Base-by-base conservation (phyloP, 1,140 invertebrate species). In the Lucilia sericata region DNA sequence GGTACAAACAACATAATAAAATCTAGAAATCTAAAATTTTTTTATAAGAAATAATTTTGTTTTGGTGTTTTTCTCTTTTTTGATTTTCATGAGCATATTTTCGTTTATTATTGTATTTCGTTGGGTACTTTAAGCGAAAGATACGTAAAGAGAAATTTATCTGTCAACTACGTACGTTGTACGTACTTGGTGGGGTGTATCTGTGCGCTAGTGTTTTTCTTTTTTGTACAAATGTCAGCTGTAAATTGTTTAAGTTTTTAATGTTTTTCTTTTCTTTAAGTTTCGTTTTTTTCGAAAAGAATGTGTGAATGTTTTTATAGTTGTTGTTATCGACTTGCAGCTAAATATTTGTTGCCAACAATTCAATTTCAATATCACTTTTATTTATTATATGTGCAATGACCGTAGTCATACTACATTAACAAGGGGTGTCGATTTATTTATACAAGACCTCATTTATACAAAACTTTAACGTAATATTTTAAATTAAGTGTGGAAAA, bases 361-460 rank as follows among this genome's bases (percentile, higher is more conserved):
- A 80, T 80, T 80, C 42, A 49, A 51, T 80, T 80, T 80, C 76
- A 80, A 80, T 80, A 80, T 80, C 76, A 80, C 76, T 80, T 80
- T 80, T 80, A 80, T 80, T 80, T 49, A 80, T 80, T 80, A 49
- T 49, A 25, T 70, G n/a, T 25, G 21, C 65, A 21, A 70, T 21
- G 21, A 70, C n/a, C 65, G 65, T 70, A 25, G n/a, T 25, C 19
- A 60, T 14, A n/a, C 13, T n/a, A 0, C 55, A 0, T 14, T 60
- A 7, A 60, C 55, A 60, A 60, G 55, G 55, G 55, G 13, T 5
- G 13, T 60, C 51, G 25, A 30, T 30, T 30, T 3, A 30, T 30
- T 30, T 30, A 30, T 30, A 30, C 25, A 30, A 30, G 3, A 30
- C 25, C 25, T 30, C 25, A 30, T 30, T 30, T 30, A 30, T 3